Evolutionary conservation across 1,140 invertebrate genomes (phyloP), one percentile per base, ranked within the genome.

Genomic region (Bombus waltoni): DNA sequence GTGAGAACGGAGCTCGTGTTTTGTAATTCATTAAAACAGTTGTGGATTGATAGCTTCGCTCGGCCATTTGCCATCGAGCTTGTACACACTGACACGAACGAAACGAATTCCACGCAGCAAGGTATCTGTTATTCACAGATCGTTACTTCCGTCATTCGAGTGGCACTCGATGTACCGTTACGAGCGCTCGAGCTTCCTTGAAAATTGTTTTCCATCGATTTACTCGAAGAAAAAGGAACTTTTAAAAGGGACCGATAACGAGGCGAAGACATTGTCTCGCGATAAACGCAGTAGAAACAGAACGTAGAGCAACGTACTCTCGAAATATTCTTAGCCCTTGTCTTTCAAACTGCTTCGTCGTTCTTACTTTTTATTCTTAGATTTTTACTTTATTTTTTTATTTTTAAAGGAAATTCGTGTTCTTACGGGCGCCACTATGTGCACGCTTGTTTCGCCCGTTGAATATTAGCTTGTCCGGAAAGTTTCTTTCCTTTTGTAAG

Each of bases 141-240:
- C 81, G 81, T 83, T 83, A 83, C 81, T 72, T 81, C 53, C 25
- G 57, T 15, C 9, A n/a, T 35, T 35, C 22, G 22, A n/a, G 74
- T 11, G 25, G n/a, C 53, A 59, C 32, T 47, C 65, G 38, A 18
- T n/a, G n/a, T 25, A 53, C 47, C 47, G 47, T 53, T 53, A 53
- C 47, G 47, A 53, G 18, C 47, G 47, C 25, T 3, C 38, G 1
- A 53, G 38, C 32, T 72, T 47, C 53, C 22, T 22, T 8, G 42
- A 40, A 53, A 74, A n/a, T 74, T n/a, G 38, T 66, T 82, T n/a
- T 28, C 42, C 59, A 66, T 80, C 65, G 77, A 70, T 78, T 66
- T n/a, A 2, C 9, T 44, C 22, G 57, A 15, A 53, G 40, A n/a
- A 40, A 44, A 40, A 22, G 18, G 40, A 18, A 9, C 11, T 18